A percentile compares a stretch with the other conserved stretches of the same genome.
phyloP scores from a whole-genome alignment of 2,888 invertebrate genomes.

The Megaustenia siamemsis region DNA sequence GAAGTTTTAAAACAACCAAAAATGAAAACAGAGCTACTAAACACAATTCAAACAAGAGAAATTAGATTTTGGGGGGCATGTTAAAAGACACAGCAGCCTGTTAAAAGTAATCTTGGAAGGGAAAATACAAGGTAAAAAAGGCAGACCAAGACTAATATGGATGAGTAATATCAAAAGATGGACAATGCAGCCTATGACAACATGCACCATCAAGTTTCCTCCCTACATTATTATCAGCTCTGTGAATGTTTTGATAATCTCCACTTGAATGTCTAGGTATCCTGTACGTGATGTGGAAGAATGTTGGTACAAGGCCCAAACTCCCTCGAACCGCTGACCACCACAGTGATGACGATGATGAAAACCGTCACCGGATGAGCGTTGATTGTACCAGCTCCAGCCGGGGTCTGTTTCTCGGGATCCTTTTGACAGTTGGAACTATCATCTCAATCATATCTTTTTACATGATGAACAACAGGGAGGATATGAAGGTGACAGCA shows the following conservation, averaged over 20 bases:
- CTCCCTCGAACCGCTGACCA: constrained; percentile 44
- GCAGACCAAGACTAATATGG: no score
- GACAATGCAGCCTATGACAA: no score
- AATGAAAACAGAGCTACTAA: no score
- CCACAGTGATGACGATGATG: constrained; percentile 48
- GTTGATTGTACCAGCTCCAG: constrained; percentile 95
- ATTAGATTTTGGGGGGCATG: no score
- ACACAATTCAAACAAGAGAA: no score
- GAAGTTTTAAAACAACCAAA: no score
- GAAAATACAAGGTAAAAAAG: no score
- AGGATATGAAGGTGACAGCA: constrained; percentile 42
- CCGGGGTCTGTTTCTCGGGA: constrained; percentile 86
- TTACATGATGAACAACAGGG: constrained; percentile 89
- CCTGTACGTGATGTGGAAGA: constrained; percentile 96
- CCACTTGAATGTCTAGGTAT: constrained; percentile 83
- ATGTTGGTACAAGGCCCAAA: constrained; percentile 82
- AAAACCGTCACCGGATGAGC: constrained; percentile 60
- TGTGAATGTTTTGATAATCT: not conserved
- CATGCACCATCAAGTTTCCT: no score
- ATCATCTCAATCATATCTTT: constrained; percentile 86
- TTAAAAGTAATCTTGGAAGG: no score
- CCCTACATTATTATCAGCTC: no score
- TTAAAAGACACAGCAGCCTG: no score
- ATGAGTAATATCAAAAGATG: no score
- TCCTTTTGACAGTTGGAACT: constrained; percentile 58